Base-by-base conservation (phyloP, 1,140 invertebrate species). In the Drosophila ambigua region DNA sequence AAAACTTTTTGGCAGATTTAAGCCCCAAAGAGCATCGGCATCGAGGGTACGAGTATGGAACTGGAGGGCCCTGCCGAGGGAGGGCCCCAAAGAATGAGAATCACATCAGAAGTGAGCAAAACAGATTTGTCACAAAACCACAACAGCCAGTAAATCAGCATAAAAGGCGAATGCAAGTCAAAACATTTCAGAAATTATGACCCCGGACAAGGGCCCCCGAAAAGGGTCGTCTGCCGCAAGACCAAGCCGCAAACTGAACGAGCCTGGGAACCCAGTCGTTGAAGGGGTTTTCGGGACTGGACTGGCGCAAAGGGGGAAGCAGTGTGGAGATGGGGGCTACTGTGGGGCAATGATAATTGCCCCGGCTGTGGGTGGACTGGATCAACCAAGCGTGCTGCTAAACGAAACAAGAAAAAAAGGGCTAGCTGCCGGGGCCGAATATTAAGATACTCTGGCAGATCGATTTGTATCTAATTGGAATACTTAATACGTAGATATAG, bases 141-240 rank as follows among this genome's bases (percentile, higher is more conserved):
- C 82, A 85, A 87, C 82, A 82, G 83, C 78, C 82, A 87, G 83
- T 87, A 87, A 87, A 87, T 87, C 82, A 87, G 82, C 83, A 87
- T 87, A 87, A 87, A 85, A 74, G 82, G 78, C 83, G 74, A 87
- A 76, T 87, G 82, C 82, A 87, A 87, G 82, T 87, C 82, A 88
- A 87, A 87, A 87, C 82, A 87, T 87, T 87, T 87, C 72, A 82
- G 74, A 83, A 87, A 87, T 87, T 87, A 87, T 87, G 82, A 82
- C 82, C 83, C 78, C 64, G 65, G 51, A 58, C 67, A 71, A 71
- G 64, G 46, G 53, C 51, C 66, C 65, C 64, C 61, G 63, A 54
- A 78, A 59, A 62, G 64, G 58, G 59, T 71, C 52, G 64, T 50
- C 45, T 58, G 72, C 76, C 71, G 26, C 78, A 87, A 60, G 58